A percentile compares a stretch with the other conserved stretches of the same genome.
These are phyloP conservation scores for Salvelinus alpinus DNA, from an alignment of 2,113 vertebrate species.

Conservation along the genomic window DNA sequence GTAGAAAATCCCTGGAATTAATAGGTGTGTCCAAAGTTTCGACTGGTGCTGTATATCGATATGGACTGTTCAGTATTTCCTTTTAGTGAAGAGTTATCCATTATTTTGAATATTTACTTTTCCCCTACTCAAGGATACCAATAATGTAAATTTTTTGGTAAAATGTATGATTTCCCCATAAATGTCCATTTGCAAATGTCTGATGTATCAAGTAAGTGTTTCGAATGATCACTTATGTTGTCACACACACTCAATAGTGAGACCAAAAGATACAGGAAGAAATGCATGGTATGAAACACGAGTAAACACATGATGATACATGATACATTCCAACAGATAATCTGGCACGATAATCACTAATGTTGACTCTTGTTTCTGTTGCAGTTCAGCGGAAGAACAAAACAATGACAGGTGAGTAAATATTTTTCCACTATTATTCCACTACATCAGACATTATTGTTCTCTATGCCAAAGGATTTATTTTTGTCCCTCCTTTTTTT, in stretches of 20 bases:
- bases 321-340: neutral
- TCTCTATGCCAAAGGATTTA: too few relatives aligned
- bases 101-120: neutral
- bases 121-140: neutral
- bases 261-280: neutral
- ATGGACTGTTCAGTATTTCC: neutral
- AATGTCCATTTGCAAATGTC: too few relatives aligned
- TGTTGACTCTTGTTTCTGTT: neutral
- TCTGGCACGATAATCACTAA: neutral
- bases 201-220: too few relatives aligned
- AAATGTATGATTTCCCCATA: too few relatives aligned
- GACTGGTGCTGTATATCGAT: neutral
- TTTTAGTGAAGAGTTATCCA: neutral
- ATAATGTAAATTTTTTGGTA: neutral
- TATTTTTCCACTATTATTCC: too few relatives aligned
- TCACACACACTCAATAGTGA: neutral
- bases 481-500: neutral
- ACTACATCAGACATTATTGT: too few relatives aligned
- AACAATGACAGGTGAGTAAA: slow-evolving; percentile 11
- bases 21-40: neutral
- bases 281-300: neutral
- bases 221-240: neutral
- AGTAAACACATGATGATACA: neutral
- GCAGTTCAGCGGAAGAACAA: slow-evolving; percentile 7
- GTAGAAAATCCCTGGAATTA: neutral